phyloP scores from a whole-genome alignment of 2,113 vertebrate species.

The Heterotis niloticus region DNA sequence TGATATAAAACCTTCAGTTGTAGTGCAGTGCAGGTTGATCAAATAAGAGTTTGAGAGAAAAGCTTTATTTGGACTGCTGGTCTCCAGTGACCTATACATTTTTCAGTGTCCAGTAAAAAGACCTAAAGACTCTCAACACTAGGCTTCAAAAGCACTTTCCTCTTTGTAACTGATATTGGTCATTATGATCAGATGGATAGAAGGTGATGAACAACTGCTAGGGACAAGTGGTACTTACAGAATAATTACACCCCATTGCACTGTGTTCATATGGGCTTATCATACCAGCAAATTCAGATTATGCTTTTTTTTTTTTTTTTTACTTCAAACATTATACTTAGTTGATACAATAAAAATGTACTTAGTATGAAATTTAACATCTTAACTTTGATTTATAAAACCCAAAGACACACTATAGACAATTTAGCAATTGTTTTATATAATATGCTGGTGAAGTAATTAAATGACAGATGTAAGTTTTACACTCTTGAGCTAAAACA shows the following conservation, averaged over 20 bases:
- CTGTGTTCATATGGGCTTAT: background rate
- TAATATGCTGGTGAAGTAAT: no score
- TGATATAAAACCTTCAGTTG: background rate
- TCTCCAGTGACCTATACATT: background rate
- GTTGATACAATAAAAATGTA: no score
- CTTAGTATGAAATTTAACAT: no score
- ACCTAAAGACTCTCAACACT: background rate
- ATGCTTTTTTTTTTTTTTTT: no score
- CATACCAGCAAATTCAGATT: no score
- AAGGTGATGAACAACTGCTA: slow-evolving; percentile 11
- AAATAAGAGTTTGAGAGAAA: background rate
- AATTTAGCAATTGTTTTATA: no score
- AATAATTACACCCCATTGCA: background rate
- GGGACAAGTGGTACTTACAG: background rate
- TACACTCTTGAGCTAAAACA: no score
- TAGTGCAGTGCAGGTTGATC: background rate
- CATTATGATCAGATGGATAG: slow-evolving; percentile 5
- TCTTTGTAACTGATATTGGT: slow-evolving; percentile 4
- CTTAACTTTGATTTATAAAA: no score
- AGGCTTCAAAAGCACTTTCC: background rate
- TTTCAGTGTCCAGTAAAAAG: background rate
- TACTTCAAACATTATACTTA: no score
- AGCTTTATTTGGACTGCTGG: background rate
- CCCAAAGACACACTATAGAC: no score
- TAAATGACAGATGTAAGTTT: no score